Evolutionary conservation across 2,797 vertebrate species (phyloP), one percentile per base, ranked within the genome.

Genomic region (Typhlichthys subterraneus): DNA sequence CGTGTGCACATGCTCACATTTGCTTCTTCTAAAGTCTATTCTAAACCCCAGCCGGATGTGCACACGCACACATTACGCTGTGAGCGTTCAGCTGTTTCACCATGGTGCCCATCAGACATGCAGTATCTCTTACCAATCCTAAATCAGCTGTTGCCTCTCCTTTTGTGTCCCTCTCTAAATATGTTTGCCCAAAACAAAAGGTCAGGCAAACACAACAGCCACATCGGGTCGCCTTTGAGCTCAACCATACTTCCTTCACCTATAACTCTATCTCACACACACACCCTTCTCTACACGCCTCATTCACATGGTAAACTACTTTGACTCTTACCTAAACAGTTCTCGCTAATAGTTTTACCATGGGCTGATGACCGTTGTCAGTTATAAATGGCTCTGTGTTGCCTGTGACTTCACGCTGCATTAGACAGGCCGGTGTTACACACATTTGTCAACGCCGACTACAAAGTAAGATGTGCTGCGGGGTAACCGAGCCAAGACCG

Each of bases 121-220:
- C 86, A 74, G 61, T 66, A 59, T 83, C 77, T 75, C 79, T 80
- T 73, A 70, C 57, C 63, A 63, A 12, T 72, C 81, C 77, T 68
- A 68, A 65, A 80, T 88, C 88, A 85, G 87, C 89, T 90, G 85
- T 81, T 87, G 70, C 53, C 75, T 83, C 67, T 73, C 70, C 84
- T 80, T 88, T 91, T 90, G 87, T 86, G 76, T 76, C 29, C 31
- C 59, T 42, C 50, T 86, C 78, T 87, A 88, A 90, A 90, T 90
- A 84, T 85, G 88, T 93, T 92, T 93, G 89, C 86, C 75, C 66
- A 82, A 88, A 91, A 93, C 89, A 93, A 93, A 83, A 91, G 90
- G 88, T 92, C 87, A 83, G 69, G 76, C 75, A 66, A 79, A 86
- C 81, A 85, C 89, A 87, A 85, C 83, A 79, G 76, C 63, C 56